phyloP scores from a whole-genome alignment of 2,113 vertebrate species.

The Campylomormyrus tamandua region DNA sequence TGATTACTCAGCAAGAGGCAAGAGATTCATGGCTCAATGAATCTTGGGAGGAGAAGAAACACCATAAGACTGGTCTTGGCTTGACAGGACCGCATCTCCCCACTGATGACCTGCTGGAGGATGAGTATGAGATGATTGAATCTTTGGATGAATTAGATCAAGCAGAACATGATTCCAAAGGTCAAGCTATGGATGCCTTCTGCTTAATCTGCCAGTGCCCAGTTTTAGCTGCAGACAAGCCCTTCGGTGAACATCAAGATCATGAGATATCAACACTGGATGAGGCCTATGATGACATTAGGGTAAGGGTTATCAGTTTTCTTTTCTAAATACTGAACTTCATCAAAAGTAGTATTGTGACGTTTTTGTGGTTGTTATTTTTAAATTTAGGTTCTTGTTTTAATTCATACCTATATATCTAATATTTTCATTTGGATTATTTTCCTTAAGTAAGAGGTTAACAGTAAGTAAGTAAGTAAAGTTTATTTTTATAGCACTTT shows the following conservation, averaged over 20 bases:
- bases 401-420: neutral
- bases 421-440: neutral
- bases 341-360: neutral
- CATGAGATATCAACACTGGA: constrained; percentile 74
- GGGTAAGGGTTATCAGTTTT: constrained; percentile 60
- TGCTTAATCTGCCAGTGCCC: constrained; percentile 76
- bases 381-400: neutral
- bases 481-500: neutral
- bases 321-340: neutral
- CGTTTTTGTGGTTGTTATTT: neutral
- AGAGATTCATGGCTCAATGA: constrained; percentile 44
- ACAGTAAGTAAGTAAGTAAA: neutral
- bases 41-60: neutral
- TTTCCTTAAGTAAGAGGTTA: neutral
- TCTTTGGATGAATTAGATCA: constrained; percentile 58
- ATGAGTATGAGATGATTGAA: constrained; percentile 66
- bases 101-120: constrained; percentile 54
- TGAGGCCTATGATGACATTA: constrained; percentile 70
- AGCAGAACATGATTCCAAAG: constrained; percentile 61
- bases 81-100: constrained; percentile 15
- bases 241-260: constrained; percentile 66
- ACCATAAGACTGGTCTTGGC: constrained; percentile 35
- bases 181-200: constrained; percentile 70
- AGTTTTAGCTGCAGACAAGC: constrained; percentile 67
- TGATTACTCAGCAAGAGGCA: constrained; percentile 65